Evolutionary conservation across 2,797 vertebrate species (phyloP), one percentile per base, ranked within the genome.

Genomic region (Melopsittacus undulatus): DNA sequence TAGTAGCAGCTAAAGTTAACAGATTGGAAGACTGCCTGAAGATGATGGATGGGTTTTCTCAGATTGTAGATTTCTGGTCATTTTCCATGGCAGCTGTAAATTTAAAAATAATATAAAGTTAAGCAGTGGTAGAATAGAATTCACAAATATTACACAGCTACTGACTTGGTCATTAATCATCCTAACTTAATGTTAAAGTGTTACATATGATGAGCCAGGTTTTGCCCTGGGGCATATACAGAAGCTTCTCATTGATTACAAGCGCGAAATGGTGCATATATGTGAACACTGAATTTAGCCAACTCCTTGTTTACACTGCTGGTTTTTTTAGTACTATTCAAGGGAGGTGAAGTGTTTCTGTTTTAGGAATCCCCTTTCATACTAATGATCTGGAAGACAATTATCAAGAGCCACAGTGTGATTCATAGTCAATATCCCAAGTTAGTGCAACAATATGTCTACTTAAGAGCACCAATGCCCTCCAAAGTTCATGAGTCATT

Each of bases 1-100:
- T 98, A 99, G 98, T 98, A 98, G 98, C 98, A 98, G 98, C 98
- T 93, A 97, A 98, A 98, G 97, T 98, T 98, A 98, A 98, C 98
- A 98, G 98, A 90, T 91, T 94, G 92, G 93, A 92, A 95, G 87
- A 80, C 13, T 93, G 93, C 98, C 98, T 97, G 98, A 98, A 98
- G 98, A 98, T 98, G 93, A 97, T 80, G 98, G 98, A 98, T 98
- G 97, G 94, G 96, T 98, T 98, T 98, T 98, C 97, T 97, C 98
- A 98, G 98, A 98, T 66, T 98, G 98, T 98, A 98, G 98, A 98
- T 98, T 98, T 98, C 98, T 97, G 98, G 98, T 98, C 98, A 98
- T 98, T 98, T 98, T 98, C 98, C 98, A 97, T 91, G 97, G 97
- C 98, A 98, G 98, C 98, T 98, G 98, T 98, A 98, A 98, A 98